These are phyloP conservation scores for Sphyrna mokarran DNA, from an alignment of 2,113 vertebrate species.

Conservation along the genomic window DNA sequence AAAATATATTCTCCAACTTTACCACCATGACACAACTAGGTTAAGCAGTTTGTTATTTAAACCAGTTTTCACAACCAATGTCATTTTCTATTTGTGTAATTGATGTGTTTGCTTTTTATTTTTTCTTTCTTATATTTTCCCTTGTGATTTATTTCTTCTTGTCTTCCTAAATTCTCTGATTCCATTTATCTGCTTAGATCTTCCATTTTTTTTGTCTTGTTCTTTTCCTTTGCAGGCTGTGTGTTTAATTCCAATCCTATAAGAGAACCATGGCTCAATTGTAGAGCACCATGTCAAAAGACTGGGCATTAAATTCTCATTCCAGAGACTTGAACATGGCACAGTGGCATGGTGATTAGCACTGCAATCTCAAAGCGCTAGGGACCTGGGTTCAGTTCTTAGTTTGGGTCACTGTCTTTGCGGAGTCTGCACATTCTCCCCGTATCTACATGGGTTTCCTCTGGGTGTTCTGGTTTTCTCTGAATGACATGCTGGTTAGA, in stretches of 20 bases:
- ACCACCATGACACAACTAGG: not conserved
- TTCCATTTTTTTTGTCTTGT: not conserved
- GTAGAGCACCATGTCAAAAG: not conserved
- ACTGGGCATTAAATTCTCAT: not conserved
- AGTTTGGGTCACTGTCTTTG: no score
- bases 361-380: no score
- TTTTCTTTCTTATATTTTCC: not conserved
- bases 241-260: not conserved
- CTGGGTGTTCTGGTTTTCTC: no score
- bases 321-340: not conserved
- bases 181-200: not conserved
- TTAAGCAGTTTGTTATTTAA: not conserved
- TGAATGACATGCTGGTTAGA: no score
- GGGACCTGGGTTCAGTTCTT: no score
- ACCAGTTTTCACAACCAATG: not conserved
- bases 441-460: no score
- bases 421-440: no score
- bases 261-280: not conserved
- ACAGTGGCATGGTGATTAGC: no score
- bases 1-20: not conserved
- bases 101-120: not conserved
- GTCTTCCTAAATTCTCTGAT: not conserved
- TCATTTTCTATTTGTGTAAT: not conserved
- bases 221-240: not conserved
- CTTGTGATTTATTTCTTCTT: not conserved